Base-by-base conservation (phyloP, 2,888 invertebrate species). In the Erannis defoliaria region DNA sequence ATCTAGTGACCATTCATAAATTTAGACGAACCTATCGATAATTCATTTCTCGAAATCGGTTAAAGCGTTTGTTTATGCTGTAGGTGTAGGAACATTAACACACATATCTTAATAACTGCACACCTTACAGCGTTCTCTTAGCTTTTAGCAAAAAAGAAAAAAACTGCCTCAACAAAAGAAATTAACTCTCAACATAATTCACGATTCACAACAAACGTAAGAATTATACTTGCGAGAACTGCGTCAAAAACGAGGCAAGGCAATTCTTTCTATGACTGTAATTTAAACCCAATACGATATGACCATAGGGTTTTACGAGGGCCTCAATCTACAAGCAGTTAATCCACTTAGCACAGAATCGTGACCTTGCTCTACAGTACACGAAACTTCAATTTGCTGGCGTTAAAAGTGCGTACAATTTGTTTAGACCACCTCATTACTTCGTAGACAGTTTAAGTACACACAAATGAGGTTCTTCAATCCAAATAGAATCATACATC, bases 321-420 rank as follows among this genome's bases (percentile, higher is more conserved):
- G 45, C 60, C 50, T 58, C 57, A 35, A 61, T 54, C 45, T 62
- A 48, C 58, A 43, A 62, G 35, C 55, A 58, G 57, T 62, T 62
- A 60, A 61, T 62, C 62, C 55, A 64, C 69, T 62, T 68, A 64
- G 59, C 61, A 57, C 64, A 49, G 63, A 73, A 67, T 76, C 70
- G 70, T 75, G 80, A 77, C 83, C 82, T 81, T 80, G 75, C 79
- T 81, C 72, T 71, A 67, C 45, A 71, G 73, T 67, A 61, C 75
- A 76, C 68, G 73, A 71, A 60, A 66, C 51, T 62, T 68, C 73
- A 72, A 78, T 80, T 81, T 72, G 71, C 75, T 80, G 63, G 69
- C 65, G 68, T 72, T 71, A 72, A 77, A 79, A 76, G 71, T 81
- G 78, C 78, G 76, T 77, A 64, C 71, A 73, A 80, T 82, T 78